phyloP scores from a whole-genome alignment of 1,140 invertebrate genomes.

The Batillaria attramentaria region DNA sequence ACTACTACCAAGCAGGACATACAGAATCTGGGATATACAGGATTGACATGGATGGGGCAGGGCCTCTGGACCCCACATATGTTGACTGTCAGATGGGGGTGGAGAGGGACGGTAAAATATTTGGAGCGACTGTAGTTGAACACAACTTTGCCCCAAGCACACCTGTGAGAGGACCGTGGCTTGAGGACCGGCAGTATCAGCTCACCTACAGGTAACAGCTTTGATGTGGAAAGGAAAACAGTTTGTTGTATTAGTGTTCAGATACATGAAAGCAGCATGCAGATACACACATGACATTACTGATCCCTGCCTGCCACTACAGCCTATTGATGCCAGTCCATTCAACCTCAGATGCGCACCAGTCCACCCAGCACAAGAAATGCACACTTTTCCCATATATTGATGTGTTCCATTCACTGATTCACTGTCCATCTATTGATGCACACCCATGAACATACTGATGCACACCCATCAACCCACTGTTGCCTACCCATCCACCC shows the following conservation, averaged over 20 bases:
- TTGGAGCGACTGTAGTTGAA: constrained; percentile 91
- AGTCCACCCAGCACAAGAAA: too few species aligned
- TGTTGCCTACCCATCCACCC: too few species aligned
- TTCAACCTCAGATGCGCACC: too few species aligned
- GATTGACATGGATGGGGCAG: constrained; percentile 93
- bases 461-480: too few species aligned
- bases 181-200: constrained; percentile 53
- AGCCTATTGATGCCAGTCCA: too few species aligned
- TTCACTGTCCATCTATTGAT: too few species aligned
- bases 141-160: constrained; percentile 83
- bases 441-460: too few species aligned
- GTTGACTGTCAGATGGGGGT: constrained; percentile 91
- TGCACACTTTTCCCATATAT: too few species aligned
- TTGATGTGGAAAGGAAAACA: neutral
- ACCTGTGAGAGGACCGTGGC: constrained; percentile 46
- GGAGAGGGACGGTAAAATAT: constrained; percentile 77
- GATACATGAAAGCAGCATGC: neutral
- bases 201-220: constrained; percentile 64
- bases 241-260: neutral
- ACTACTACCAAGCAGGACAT: constrained; percentile 86
- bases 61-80: constrained; percentile 88
- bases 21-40: constrained; percentile 90
- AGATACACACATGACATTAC: neutral
- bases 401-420: too few species aligned
- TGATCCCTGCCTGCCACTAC: too few species aligned